Evolutionary conservation across 2,888 invertebrate genomes (phyloP).

Genomic region (Cerceris ruficornis): DNA sequence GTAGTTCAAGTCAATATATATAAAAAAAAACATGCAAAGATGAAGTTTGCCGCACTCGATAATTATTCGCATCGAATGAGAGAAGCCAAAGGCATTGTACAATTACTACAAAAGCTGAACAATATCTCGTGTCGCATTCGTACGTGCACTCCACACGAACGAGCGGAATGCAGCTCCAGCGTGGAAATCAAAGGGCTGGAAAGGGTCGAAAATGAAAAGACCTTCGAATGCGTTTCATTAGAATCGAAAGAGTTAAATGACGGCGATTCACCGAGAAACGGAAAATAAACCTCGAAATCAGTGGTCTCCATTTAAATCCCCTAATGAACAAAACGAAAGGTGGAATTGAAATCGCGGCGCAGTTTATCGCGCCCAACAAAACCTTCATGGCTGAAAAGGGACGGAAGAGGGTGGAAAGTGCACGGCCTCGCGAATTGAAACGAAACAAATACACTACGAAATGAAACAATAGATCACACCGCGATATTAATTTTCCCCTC

Average conservation of each 20-base stretch:
- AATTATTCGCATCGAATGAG: too few species aligned
- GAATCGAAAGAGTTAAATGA: background rate
- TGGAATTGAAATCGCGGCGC: constrained; percentile 39
- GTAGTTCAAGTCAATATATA: too few species aligned
- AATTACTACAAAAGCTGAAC: too few species aligned
- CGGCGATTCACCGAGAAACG: background rate
- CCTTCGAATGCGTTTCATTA: background rate
- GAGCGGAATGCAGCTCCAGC: background rate
- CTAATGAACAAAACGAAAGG: constrained; percentile 18
- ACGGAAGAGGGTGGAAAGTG: background rate
- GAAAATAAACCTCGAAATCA: background rate
- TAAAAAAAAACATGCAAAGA: too few species aligned
- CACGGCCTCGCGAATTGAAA: constrained; percentile 21
- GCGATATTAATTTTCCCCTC: constrained; percentile 61
- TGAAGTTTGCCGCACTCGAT: too few species aligned
- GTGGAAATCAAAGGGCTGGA: background rate
- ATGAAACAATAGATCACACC: constrained; percentile 56
- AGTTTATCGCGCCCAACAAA: constrained; percentile 15
- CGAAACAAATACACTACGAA: constrained; percentile 46
- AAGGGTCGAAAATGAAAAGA: background rate
- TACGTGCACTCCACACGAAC: background rate
- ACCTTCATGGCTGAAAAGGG: constrained; percentile 2
- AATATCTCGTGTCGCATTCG: too few species aligned
- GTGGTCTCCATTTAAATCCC: background rate
- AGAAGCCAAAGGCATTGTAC: too few species aligned